Conservation (phyloP, 2,797 vertebrate species). For the Crenuchus spilurus region DNA sequence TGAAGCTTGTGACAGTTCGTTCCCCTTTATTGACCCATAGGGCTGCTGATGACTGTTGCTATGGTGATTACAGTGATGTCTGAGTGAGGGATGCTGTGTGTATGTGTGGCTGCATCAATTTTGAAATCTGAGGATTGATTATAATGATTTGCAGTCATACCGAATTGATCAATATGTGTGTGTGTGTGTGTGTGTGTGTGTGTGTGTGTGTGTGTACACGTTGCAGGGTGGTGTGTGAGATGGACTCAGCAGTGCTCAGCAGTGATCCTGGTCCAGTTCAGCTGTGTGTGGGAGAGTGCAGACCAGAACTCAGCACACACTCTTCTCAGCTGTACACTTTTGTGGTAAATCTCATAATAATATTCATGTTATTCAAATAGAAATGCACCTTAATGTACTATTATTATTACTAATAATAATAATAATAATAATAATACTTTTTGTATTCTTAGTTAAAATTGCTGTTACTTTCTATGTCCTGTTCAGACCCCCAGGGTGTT, state of each 20-base stretch:
- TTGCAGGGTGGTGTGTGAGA: constrained; percentile 93
- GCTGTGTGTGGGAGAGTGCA: constrained; percentile 92
- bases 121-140: too few relatives aligned
- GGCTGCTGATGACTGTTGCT: constrained; percentile 36
- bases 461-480: not conserved
- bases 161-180: too few relatives aligned
- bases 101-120: too few relatives aligned
- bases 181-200: constrained; percentile 25
- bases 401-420: not conserved
- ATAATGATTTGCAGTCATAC: too few relatives aligned
- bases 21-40: constrained; percentile 23
- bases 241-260: constrained; percentile 81
- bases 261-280: constrained; percentile 86
- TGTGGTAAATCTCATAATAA: constrained; percentile 79
- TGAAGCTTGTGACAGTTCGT: not conserved
- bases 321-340: constrained; percentile 90
- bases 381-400: not conserved
- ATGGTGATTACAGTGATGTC: constrained; percentile 39
- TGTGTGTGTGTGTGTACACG: not conserved
- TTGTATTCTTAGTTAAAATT: too few relatives aligned
- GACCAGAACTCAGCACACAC: constrained; percentile 88
- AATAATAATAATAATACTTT: not conserved
- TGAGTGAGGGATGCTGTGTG: constrained; percentile 18
- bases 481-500: constrained; percentile 84
- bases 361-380: too few relatives aligned